These are phyloP conservation scores for Thunnus albacares DNA, from an alignment of 2,797 vertebrate species.

Conservation along the genomic window DNA sequence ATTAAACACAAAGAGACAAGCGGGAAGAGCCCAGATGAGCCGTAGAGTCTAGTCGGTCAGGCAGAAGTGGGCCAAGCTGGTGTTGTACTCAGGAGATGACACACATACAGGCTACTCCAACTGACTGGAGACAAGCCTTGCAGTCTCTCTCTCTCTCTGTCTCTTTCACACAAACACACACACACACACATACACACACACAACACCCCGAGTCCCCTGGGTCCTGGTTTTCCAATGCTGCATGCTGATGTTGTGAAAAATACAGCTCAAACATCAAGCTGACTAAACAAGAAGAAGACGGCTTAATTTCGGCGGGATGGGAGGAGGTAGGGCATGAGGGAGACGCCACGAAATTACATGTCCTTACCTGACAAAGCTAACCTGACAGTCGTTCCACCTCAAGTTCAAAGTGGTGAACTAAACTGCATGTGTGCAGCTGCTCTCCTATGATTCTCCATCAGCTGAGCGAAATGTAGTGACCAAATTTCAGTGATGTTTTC, in stretches of 20 bases:
- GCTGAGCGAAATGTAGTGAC: neutral
- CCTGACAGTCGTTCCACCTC: slow-evolving; percentile 37
- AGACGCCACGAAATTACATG: slow-evolving; percentile 18
- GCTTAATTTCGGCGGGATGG: slow-evolving; percentile 54
- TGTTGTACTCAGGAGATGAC: slow-evolving; percentile 76
- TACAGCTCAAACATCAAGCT: slow-evolving; percentile 60
- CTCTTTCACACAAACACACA: slow-evolving; percentile 9
- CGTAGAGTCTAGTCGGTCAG: slow-evolving; percentile 74
- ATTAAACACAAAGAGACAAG: slow-evolving; percentile 72
- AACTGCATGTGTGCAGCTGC: neutral
- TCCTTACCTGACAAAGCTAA: slow-evolving; percentile 47
- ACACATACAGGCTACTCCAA: slow-evolving; percentile 69
- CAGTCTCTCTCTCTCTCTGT: slow-evolving; percentile 24
- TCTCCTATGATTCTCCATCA: neutral
- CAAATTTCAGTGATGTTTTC: too few species aligned
- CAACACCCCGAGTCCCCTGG: slow-evolving; percentile 41
- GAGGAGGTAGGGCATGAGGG: slow-evolving; percentile 20
- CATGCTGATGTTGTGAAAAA: slow-evolving; percentile 75
- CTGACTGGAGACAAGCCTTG: slow-evolving; percentile 61
- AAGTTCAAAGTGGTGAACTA: neutral
- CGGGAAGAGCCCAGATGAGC: slow-evolving; percentile 70
- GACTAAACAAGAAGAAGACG: slow-evolving; percentile 67
- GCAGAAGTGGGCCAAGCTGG: slow-evolving; percentile 83
- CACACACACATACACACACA: slow-evolving; percentile 22
- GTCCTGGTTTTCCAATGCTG: slow-evolving; percentile 40